phyloP scores from a whole-genome alignment of 30 jellyfish, hydroid and myxozoan genomes.

The Cassiopea andromeda region DNA sequence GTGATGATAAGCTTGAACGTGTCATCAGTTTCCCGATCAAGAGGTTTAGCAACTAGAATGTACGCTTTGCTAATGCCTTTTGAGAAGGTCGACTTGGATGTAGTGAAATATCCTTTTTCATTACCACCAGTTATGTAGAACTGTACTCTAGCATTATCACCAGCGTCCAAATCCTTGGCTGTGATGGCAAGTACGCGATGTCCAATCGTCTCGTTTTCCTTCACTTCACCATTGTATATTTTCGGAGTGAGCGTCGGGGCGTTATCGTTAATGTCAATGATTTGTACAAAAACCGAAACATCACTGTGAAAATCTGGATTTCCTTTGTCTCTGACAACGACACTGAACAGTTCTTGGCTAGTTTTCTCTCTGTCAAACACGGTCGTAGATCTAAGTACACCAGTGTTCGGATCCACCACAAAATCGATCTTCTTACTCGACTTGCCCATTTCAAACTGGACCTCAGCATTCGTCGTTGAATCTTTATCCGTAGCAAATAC shows the following conservation, averaged over 20 bases:
- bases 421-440: constrained; percentile 44
- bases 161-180: constrained; percentile 94
- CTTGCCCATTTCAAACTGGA: constrained; percentile 56
- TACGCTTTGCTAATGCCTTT: constrained; percentile 83
- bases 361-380: constrained; percentile 89
- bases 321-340: constrained; percentile 84
- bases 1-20: constrained; percentile 70
- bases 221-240: constrained; percentile 58
- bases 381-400: constrained; percentile 73
- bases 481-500: constrained; percentile 96
- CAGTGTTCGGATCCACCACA: constrained; percentile 75
- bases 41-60: constrained; percentile 80
- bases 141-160: constrained; percentile 87
- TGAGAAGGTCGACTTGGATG: constrained; percentile 78
- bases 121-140: constrained; percentile 89
- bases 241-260: constrained; percentile 68
- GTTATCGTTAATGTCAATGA: constrained; percentile 89
- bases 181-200: constrained; percentile 51
- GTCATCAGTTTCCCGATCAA: constrained; percentile 89
- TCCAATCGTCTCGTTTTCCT: constrained; percentile 67
- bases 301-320: constrained; percentile 61
- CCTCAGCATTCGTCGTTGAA: constrained; percentile 76
- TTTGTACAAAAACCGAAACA: constrained; percentile 78
- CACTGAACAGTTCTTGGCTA: constrained; percentile 79
- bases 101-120: constrained; percentile 89